Conservation (phyloP, 92 coral and sea anemone genomes). For the Porites rus region DNA sequence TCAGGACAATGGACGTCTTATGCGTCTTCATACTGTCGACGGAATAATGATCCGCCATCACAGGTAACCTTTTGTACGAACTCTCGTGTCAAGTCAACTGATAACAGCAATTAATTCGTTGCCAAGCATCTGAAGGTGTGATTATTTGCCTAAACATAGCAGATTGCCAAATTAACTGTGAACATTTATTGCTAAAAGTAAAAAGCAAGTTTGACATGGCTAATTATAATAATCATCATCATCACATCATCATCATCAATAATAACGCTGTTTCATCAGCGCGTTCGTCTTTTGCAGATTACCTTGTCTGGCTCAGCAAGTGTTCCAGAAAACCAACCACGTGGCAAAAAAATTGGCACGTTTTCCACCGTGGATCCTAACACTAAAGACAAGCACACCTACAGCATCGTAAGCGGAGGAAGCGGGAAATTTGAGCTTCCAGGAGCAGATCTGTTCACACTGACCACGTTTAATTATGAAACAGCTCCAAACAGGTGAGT, state of each 20-base stretch:
- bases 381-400: conserved; percentile 80
- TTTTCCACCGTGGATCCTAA: conserved; percentile 89
- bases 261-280: not conserved
- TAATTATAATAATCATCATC: too few species aligned
- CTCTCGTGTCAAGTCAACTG: too few species aligned
- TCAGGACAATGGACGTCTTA: conserved; percentile 90
- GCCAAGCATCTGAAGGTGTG: too few species aligned
- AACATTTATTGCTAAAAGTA: too few species aligned
- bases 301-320: conserved; percentile 78
- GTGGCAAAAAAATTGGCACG: conserved; percentile 77
- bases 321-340: conserved; percentile 85
- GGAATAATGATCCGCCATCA: conserved; percentile 95
- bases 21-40: conserved; percentile 86
- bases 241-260: too few species aligned
- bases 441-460: conserved; percentile 76
- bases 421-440: conserved; percentile 82
- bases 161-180: too few species aligned
- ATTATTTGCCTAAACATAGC: too few species aligned
- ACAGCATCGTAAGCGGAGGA: conserved; percentile 77
- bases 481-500: conserved; percentile 78
- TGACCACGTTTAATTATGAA: conserved; percentile 80
- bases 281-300: conserved; percentile 51
- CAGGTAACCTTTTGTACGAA: conserved; percentile 57
- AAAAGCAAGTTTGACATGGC: too few species aligned
- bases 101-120: too few species aligned